Conservation (phyloP, 1,140 invertebrate species). For the Xylocopa sonorina region DNA sequence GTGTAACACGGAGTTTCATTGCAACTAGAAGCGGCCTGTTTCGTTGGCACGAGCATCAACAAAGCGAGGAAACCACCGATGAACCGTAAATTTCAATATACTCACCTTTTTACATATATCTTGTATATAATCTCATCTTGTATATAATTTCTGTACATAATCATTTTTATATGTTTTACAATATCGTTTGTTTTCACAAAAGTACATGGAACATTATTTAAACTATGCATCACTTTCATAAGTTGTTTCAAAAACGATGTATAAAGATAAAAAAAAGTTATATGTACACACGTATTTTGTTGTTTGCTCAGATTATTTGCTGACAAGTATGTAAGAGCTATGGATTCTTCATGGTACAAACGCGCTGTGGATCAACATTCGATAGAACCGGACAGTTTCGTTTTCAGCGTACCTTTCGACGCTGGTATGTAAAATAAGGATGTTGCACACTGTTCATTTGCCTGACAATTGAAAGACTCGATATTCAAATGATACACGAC, state of each 20-base stretch:
- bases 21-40: slow-evolving; percentile 94
- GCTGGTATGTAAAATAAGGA: slow-evolving; percentile 82
- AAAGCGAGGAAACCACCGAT: slow-evolving; percentile 80
- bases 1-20: slow-evolving; percentile 91
- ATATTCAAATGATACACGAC: neutral
- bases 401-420: slow-evolving; percentile 95
- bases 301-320: slow-evolving; percentile 88
- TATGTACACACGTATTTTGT: neutral
- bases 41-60: slow-evolving; percentile 90
- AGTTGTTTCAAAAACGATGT: too few relatives aligned
- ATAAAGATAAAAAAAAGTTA: too few relatives aligned
- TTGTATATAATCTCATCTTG: too few relatives aligned
- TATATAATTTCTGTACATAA: too few relatives aligned
- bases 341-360: slow-evolving; percentile 96
- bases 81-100: slow-evolving; percentile 83
- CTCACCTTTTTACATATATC: too few relatives aligned
- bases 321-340: slow-evolving; percentile 90
- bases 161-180: too few relatives aligned
- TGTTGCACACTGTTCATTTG: too few relatives aligned
- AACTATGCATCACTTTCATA: too few relatives aligned
- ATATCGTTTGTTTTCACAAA: too few relatives aligned
- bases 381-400: slow-evolving; percentile 93
- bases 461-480: too few relatives aligned
- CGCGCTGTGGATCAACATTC: slow-evolving; percentile 94
- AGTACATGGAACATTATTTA: neutral